Base-by-base conservation (phyloP, 1,140 invertebrate species). In the Telenomus remus region DNA sequence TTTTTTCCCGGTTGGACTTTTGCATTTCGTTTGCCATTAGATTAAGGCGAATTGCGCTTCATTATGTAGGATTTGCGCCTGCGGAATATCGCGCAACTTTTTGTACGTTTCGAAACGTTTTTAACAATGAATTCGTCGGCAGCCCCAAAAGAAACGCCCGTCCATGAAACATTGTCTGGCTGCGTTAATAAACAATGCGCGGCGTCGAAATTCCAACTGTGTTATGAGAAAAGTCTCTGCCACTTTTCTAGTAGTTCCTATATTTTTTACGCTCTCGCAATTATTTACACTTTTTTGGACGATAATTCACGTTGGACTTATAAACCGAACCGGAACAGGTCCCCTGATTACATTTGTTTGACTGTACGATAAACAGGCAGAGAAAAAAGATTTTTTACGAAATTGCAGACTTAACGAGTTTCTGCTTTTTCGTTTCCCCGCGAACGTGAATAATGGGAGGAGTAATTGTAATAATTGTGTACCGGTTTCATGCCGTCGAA, bases 11-110 rank as follows among this genome's bases (percentile, higher is more conserved):
- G 19, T 1, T 6, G 19, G 1, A 27, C 19, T 27, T 27, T 27
- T 27, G 19, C 6, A 27, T 27, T 27, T 27, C 19, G 19, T 27
- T 1, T 27, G 19, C 19, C 19, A 27, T 27, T 11, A 35, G 63
- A 65, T 65, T 65, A 65, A 65, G 63, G 56, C 55, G 55, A 65
- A 65, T 65, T 65, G 51, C 46, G 34, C 44, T 65, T 65, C 27
- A 50, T 65, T 65, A 65, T 56, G 53, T 56, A 55, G 35, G 57
- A 61, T 61, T 61, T 27, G 19, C 48, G 37, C 12, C n/a, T 5
- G 42, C 16, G 19, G 51, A 64, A 39, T 27, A 63, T 61, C 50
- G 48, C 42, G 51, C 12, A 48, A 27, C 19, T 42, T 61, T 51
- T 39, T 47, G n/a, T 48, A 39, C 15, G 44, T 57, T 48, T 57